Evolutionary conservation across 2,113 vertebrate species (phyloP).

Genomic region (Donacobius atricapilla): DNA sequence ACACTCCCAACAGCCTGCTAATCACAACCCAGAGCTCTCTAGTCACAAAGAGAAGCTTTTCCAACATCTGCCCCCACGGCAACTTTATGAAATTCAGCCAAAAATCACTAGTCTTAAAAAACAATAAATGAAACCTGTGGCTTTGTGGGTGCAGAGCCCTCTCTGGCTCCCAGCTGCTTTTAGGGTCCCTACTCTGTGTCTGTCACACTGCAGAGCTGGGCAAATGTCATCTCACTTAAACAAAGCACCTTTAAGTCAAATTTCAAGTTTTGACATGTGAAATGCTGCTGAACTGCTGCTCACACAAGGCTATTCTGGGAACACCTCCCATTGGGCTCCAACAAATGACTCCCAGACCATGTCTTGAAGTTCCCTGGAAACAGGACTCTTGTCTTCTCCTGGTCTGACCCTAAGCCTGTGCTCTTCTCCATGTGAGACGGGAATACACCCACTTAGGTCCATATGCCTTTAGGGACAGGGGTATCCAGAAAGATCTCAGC

Average conservation of each 20-base stretch:
- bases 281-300: background rate
- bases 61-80: background rate
- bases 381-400: background rate
- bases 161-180: background rate
- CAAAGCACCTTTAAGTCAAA: background rate
- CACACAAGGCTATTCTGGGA: background rate
- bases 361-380: background rate
- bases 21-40: background rate
- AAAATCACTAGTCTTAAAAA: background rate
- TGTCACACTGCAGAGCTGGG: background rate
- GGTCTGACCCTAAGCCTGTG: background rate
- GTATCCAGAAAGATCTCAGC: background rate
- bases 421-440: background rate
- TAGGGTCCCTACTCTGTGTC: background rate
- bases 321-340: background rate
- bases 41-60: background rate
- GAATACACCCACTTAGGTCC: background rate
- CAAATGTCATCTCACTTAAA: background rate
- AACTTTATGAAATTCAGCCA: background rate
- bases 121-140: background rate
- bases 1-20: background rate
- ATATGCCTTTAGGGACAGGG: background rate
- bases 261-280: background rate
- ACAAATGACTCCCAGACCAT: rapidly evolving
- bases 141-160: background rate